Percentiles rank a stretch among this genome's conserved stretches.
Conservation (phyloP, 2,888 invertebrate species). For the Auanema freiburgensis region DNA sequence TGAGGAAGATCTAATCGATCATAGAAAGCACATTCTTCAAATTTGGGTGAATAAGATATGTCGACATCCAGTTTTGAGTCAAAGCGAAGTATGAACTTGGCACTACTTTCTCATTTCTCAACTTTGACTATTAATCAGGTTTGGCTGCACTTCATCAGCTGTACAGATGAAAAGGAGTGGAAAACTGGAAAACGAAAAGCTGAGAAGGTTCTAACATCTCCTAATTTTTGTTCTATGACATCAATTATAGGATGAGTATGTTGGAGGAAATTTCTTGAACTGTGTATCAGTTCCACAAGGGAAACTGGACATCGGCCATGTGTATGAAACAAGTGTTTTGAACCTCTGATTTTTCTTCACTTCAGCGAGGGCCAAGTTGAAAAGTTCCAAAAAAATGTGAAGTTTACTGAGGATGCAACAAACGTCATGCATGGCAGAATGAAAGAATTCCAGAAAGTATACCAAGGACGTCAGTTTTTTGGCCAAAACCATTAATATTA, state of each 20-base stretch:
- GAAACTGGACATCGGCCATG: slow-evolving; percentile 70
- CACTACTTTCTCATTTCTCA: too few relatives aligned
- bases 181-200: slow-evolving; percentile 92
- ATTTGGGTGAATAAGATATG: slow-evolving; percentile 96
- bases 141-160: slow-evolving; percentile 94
- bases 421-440: slow-evolving; percentile 81
- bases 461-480: slow-evolving; percentile 72
- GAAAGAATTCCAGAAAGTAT: slow-evolving; percentile 83
- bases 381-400: slow-evolving; percentile 80
- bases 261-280: slow-evolving; percentile 87
- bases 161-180: slow-evolving; percentile 96
- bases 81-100: slow-evolving; percentile 67
- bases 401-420: slow-evolving; percentile 83
- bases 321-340: slow-evolving; percentile 69
- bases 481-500: neutral
- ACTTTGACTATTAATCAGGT: too few relatives aligned
- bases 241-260: slow-evolving; percentile 74
- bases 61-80: slow-evolving; percentile 89
- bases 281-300: slow-evolving; percentile 83
- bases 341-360: slow-evolving; percentile 1
- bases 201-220: slow-evolving; percentile 72
- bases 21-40: slow-evolving; percentile 87
- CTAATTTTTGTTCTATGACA: too few relatives aligned
- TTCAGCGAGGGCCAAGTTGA: slow-evolving; percentile 80
- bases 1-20: slow-evolving; percentile 94